Percentiles rank a stretch among this genome's conserved stretches.
Evolutionary conservation across 2,888 invertebrate species (phyloP).

Genomic region (Dasypogon diadema): DNA sequence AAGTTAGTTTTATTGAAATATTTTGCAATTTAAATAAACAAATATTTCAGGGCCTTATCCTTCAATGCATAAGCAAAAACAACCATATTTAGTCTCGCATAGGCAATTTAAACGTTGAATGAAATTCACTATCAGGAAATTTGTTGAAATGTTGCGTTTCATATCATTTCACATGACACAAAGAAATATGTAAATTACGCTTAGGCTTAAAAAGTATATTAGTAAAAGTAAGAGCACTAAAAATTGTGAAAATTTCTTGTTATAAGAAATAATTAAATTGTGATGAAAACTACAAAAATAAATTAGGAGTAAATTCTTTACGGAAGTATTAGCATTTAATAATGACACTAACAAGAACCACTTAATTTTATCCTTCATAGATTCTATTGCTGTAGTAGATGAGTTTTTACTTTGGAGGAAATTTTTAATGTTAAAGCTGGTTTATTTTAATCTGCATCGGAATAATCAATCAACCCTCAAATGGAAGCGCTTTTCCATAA

Average conservation of each 20-base stretch:
- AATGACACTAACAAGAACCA: conserved; percentile 15
- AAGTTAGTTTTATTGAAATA: too few species aligned
- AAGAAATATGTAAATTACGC: too few species aligned
- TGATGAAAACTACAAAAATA: conserved; percentile 33
- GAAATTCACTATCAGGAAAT: too few species aligned
- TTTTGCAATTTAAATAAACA: too few species aligned
- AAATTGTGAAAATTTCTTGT: conserved; percentile 12
- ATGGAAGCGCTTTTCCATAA: neutral
- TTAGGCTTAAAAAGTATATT: conserved; percentile 23
- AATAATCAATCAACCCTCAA: conserved; percentile 1
- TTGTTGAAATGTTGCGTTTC: too few species aligned
- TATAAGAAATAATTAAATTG: conserved; percentile 28
- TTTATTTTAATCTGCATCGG: conserved; percentile 31
- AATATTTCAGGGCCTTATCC: too few species aligned
- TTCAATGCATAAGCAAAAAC: too few species aligned
- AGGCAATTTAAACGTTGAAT: too few species aligned
- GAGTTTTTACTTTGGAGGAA: conserved; percentile 27
- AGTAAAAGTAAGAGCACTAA: conserved; percentile 26
- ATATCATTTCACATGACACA: too few species aligned
- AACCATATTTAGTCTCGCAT: too few species aligned
- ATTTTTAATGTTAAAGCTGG: too few species aligned
- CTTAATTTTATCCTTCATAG: conserved; percentile 25
- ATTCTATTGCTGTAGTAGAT: conserved; percentile 28
- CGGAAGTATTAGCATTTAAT: conserved; percentile 3
- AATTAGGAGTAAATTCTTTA: conserved; percentile 21